phyloP scores from a whole-genome alignment of 2,888 invertebrate species.

The Hetaerina titia region DNA sequence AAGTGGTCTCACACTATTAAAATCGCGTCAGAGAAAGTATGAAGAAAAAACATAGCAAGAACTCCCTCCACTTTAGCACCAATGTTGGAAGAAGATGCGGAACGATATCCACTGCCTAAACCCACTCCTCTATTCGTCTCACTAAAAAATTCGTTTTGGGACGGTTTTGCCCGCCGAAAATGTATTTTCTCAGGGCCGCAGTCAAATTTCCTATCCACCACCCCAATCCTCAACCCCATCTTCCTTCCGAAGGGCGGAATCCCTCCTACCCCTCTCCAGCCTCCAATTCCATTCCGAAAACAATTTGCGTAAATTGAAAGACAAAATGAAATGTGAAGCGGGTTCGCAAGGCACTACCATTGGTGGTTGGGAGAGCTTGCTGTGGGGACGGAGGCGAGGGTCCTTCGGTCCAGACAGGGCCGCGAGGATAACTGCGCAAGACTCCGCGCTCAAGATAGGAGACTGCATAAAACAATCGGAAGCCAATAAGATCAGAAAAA shows the following conservation, averaged over 20 bases:
- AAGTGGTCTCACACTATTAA: neutral
- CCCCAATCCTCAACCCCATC: neutral
- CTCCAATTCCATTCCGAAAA: neutral
- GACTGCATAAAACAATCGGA: neutral
- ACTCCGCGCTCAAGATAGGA: neutral
- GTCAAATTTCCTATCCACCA: neutral
- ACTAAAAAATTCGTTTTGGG: no score
- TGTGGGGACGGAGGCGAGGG: neutral
- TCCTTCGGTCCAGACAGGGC: neutral
- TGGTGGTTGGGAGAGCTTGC: neutral
- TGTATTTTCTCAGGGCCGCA: neutral
- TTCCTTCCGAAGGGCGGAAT: neutral
- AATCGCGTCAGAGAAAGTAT: neutral
- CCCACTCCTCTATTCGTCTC: no score
- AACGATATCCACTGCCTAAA: neutral
- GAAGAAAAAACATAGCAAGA: neutral
- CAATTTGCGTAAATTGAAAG: slow-evolving; percentile 43
- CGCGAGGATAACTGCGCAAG: no score
- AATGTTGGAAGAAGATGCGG: neutral
- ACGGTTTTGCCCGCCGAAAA: no score
- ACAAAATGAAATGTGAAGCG: neutral
- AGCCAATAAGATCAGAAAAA: slow-evolving; percentile 37
- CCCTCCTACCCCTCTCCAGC: neutral
- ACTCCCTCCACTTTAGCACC: neutral
- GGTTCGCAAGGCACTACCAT: neutral